Evolutionary conservation across 2,113 vertebrate genomes (phyloP).

Genomic region (Ranitomeya variabilis): DNA sequence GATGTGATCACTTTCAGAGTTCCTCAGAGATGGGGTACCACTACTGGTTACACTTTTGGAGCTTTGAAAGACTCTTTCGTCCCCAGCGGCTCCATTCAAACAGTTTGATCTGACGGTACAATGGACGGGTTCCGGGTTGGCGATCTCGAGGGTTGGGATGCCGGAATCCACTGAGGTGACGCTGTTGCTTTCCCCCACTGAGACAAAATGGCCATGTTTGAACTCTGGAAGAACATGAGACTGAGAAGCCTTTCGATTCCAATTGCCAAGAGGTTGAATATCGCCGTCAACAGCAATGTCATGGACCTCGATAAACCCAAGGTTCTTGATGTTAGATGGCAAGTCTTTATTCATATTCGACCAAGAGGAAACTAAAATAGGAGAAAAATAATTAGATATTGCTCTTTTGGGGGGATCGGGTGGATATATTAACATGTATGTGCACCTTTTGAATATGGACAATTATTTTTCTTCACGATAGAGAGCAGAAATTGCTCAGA

Average conservation of each 20-base stretch:
- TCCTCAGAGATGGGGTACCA: conserved; percentile 62
- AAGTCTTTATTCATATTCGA: conserved; percentile 70
- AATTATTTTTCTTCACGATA: too few species aligned
- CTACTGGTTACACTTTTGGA: conserved; percentile 58
- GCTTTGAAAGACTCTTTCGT: conserved; percentile 69
- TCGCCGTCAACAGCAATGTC: conserved; percentile 58
- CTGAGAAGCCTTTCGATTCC: conserved; percentile 36
- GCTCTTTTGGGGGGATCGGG: too few species aligned
- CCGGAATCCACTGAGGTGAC: conserved; percentile 88
- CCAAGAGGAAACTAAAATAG: conserved; percentile 65
- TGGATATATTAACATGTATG: too few species aligned
- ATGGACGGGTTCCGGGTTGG: conserved; percentile 80
- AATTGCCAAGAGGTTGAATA: conserved; percentile 62
- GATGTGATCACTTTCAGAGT: conserved; percentile 67
- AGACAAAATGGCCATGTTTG: conserved; percentile 60
- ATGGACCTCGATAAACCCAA: conserved; percentile 67
- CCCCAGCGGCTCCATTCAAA: conserved; percentile 60
- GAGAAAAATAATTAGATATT: conserved; percentile 17
- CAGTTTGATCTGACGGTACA: conserved; percentile 68
- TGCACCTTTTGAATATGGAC: too few species aligned
- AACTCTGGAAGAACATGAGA: conserved; percentile 63
- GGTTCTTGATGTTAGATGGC: conserved; percentile 67
- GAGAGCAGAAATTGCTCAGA: too few species aligned
- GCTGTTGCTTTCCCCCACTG: conserved; percentile 76
- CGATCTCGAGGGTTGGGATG: conserved; percentile 90